Evolutionary conservation across 1,140 invertebrate species (phyloP).

Genomic region (Centruroides sculpturatus): DNA sequence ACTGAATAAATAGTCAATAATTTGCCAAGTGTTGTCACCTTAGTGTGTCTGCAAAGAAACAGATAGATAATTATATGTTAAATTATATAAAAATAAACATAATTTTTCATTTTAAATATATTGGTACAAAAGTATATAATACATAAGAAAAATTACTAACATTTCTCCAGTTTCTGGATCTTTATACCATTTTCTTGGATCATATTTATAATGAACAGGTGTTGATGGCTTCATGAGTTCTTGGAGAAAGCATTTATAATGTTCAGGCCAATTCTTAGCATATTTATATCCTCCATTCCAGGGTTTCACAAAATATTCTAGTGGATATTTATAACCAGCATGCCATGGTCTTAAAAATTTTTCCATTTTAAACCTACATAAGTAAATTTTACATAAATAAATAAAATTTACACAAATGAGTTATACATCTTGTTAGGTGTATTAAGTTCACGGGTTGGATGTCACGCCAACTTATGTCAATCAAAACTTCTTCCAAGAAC

Average conservation of each 20-base stretch:
- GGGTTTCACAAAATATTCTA: slow-evolving; percentile 25
- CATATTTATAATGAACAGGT: slow-evolving; percentile 73
- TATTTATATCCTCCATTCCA: too few species aligned
- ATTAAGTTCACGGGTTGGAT: too few species aligned
- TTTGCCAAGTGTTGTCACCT: too few species aligned
- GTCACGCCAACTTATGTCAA: too few species aligned
- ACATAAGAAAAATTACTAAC: slow-evolving; percentile 32
- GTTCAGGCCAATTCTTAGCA: slow-evolving; percentile 39
- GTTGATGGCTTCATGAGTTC: slow-evolving; percentile 56
- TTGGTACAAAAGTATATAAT: background rate
- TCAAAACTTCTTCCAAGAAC: too few species aligned
- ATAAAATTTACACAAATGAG: too few species aligned
- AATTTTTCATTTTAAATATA: too few species aligned
- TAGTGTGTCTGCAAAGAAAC: too few species aligned
- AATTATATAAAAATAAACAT: too few species aligned
- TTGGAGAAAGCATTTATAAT: slow-evolving; percentile 73
- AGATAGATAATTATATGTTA: too few species aligned
- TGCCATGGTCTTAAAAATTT: slow-evolving; percentile 2
- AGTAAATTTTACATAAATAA: slow-evolving; percentile 1
- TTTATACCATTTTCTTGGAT: slow-evolving; percentile 52
- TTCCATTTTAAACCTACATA: slow-evolving; percentile 6
- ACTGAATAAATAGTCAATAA: too few species aligned
- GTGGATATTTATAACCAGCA: slow-evolving; percentile 12
- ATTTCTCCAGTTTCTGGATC: slow-evolving; percentile 55
- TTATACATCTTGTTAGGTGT: too few species aligned